These are phyloP conservation scores for Onychorhynchus coronatus DNA, from an alignment of 2,113 vertebrate species.

Conservation along the genomic window DNA sequence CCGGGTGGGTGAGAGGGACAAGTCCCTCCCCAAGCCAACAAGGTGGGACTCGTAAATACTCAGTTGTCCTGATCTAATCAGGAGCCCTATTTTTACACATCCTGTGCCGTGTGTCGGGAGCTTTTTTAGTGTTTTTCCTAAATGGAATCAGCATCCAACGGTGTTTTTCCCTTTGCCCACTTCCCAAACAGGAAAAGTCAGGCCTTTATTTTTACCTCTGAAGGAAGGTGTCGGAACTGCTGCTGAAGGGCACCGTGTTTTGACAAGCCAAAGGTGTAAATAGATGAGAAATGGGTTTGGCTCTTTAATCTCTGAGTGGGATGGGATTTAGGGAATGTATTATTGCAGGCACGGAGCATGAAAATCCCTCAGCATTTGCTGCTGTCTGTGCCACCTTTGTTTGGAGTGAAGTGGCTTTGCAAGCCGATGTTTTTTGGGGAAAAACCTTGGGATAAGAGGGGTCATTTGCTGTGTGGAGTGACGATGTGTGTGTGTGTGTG, in stretches of 20 bases:
- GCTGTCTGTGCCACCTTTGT: neutral
- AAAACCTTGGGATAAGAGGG: neutral
- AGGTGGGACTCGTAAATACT: neutral
- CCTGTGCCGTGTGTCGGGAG: neutral
- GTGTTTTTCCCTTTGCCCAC: neutral
- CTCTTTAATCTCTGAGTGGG: neutral
- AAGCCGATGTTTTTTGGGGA: neutral
- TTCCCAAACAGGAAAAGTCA: conserved; percentile 60
- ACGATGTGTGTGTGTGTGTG: fast-evolving
- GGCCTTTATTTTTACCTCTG: conserved; percentile 47
- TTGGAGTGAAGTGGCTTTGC: neutral
- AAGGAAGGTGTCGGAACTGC: neutral
- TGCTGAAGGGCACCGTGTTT: neutral
- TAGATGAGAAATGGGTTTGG: neutral
- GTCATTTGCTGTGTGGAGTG: fast-evolving
- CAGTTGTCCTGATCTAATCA: neutral
- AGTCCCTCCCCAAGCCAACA: neutral
- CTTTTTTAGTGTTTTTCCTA: neutral
- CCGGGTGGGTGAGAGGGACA: neutral
- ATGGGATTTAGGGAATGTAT: neutral
- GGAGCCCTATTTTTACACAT: conserved; percentile 54
- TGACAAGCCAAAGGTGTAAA: neutral
- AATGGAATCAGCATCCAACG: fast-evolving
- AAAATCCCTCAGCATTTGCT: fast-evolving
- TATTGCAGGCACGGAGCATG: fast-evolving